These are phyloP conservation scores for Delia radicum DNA, from an alignment of 1,140 invertebrate species.

Conservation along the genomic window DNA sequence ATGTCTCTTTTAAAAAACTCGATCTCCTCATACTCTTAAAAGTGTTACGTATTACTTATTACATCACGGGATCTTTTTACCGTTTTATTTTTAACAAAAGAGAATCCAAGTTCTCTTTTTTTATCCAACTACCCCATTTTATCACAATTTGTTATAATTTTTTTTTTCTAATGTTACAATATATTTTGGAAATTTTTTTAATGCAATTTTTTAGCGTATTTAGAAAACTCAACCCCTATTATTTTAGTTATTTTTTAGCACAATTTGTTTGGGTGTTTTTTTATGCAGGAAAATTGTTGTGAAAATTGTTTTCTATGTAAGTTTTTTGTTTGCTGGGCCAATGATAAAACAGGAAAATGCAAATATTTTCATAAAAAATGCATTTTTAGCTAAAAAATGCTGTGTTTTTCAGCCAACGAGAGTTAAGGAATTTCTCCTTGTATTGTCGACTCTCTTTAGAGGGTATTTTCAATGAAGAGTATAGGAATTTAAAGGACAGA, in stretches of 20 bases:
- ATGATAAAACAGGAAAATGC: constrained; percentile 49
- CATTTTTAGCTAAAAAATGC: constrained; percentile 52
- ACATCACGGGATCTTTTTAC: not conserved
- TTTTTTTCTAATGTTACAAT: too few species aligned
- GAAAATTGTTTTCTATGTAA: not conserved
- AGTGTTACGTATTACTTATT: not conserved
- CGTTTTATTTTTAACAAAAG: not conserved
- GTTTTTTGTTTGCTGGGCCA: constrained; percentile 35
- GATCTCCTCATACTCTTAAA: too few species aligned
- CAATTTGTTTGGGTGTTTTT: not conserved
- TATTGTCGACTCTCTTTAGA: constrained; percentile 7
- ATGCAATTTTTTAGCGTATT: not conserved
- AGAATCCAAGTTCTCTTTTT: too few species aligned
- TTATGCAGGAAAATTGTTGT: not conserved
- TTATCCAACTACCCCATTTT: too few species aligned
- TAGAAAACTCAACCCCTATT: not conserved
- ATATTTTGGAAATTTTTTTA: not conserved
- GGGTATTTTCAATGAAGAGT: constrained; percentile 3
- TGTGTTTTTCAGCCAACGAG: constrained; percentile 24
- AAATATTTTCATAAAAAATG: constrained; percentile 44
- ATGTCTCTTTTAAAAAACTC: not conserved
- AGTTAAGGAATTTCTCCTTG: constrained; percentile 43
- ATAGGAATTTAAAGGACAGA: not conserved
- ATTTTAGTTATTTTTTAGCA: not conserved
- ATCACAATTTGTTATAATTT: too few species aligned